Conservation (phyloP, 2,797 vertebrate species). For the Geotrypetes seraphini region DNA sequence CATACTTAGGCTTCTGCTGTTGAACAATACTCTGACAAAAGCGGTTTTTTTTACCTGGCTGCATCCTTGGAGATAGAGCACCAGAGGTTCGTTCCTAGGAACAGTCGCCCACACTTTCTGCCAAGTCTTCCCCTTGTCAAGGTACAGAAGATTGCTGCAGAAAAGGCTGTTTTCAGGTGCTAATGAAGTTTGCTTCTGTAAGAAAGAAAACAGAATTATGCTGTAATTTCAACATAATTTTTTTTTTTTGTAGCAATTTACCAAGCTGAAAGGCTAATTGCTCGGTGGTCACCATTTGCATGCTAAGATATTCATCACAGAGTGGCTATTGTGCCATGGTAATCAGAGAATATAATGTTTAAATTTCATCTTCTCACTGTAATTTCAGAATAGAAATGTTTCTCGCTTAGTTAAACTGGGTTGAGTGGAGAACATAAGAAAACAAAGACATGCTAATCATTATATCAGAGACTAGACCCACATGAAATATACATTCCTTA, state of each 20-base stretch:
- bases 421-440: too few species aligned
- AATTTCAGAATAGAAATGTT: not conserved
- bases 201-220: not conserved
- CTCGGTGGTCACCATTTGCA: not conserved
- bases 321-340: slow-evolving; percentile 1
- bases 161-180: slow-evolving; percentile 62
- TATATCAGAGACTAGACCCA: too few species aligned
- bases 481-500: too few species aligned
- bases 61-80: slow-evolving; percentile 65
- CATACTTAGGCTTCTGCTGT: fast-evolving
- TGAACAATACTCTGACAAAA: not conserved
- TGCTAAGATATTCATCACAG: not conserved
- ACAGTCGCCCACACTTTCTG: slow-evolving; percentile 70
- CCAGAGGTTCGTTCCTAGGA: slow-evolving; percentile 63
- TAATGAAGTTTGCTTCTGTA: slow-evolving; percentile 59
- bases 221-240: not conserved
- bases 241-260: too few species aligned
- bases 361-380: slow-evolving; percentile 5
- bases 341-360: not conserved
- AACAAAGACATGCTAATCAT: too few species aligned
- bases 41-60: slow-evolving; percentile 62
- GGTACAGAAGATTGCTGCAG: slow-evolving; percentile 66
- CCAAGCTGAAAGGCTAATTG: not conserved
- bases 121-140: slow-evolving; percentile 76
- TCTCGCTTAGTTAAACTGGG: too few species aligned